Base-by-base conservation (phyloP, 2,797 vertebrate genomes). In the Nothura maculosa region DNA sequence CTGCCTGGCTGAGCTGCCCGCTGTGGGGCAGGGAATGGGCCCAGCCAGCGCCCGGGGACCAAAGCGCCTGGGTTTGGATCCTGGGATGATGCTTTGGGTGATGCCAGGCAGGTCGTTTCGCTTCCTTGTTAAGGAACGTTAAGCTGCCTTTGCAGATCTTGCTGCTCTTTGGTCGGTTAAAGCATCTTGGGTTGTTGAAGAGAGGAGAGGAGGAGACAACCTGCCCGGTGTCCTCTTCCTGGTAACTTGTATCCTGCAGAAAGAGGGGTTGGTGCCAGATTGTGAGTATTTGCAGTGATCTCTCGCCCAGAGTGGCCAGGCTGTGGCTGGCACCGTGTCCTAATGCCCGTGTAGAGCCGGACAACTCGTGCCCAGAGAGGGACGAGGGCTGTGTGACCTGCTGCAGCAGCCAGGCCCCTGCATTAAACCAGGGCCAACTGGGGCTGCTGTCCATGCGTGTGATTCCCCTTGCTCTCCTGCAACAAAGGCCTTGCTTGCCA, bases 51-150 rank as follows among this genome's bases (percentile, higher is more conserved):
- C 1, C 1, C 3, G 0, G 66, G n/a, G 82, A 79, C 75, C 69
- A 73, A 40, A 70, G 55, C n/a, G 38, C 67, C 76, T 25, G 42
- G 17, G 60, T 67, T 92, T 92, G 77, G 82, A 89, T 93, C 93
- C 70, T 83, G 73, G 73, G 79, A 87, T 4, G 20, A 4, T 0
- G 0, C 5, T 2, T 28, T 76, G 92, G 85, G 66, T 20, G 87
- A 73, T 81, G 78, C 79, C 73, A 79, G 38, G 78, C 88, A 85
- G 87, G 74, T 93, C 70, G 17, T 25, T 69, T 21, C 27, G 73
- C 81, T 85, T 78, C 77, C 61, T 60, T 45, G 45, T 69, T 82
- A 8, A 1, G 66, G 60, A 50, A 50, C 38, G 25, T 87, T 68
- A 34, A 18, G 24, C 42, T 64, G 28, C 52, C 34, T 80, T 76